Conservation (phyloP, 2,797 vertebrate species). For the Periophthalmus magnuspinnatus region DNA sequence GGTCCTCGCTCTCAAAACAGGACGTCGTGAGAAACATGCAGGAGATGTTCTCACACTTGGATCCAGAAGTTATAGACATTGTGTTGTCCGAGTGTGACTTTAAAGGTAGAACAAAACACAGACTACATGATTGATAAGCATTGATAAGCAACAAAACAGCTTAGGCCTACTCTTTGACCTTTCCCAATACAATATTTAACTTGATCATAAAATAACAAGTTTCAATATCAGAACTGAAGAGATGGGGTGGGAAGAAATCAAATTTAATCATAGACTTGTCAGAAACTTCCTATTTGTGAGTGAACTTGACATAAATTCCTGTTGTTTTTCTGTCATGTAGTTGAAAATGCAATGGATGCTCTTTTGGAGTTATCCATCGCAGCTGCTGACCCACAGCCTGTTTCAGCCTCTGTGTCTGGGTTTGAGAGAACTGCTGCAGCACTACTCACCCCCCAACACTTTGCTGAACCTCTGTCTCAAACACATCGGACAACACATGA, state of each 20-base stretch:
- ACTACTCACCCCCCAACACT: conserved; percentile 58
- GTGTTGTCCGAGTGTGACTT: conserved; percentile 95
- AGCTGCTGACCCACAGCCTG: conserved; percentile 70
- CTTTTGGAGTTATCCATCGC: conserved; percentile 90
- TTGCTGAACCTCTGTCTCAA: conserved; percentile 29
- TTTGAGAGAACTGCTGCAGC: conserved; percentile 81
- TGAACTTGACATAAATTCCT: not conserved
- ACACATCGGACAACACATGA: conserved; percentile 1
- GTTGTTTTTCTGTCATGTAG: conserved; percentile 66
- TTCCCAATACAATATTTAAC: not conserved
- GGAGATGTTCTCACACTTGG: conserved; percentile 95
- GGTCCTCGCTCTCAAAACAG: conserved; percentile 58
- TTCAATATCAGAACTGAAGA: not conserved
- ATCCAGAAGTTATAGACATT: conserved; percentile 91
- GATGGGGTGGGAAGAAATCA: not conserved
- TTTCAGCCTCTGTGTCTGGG: conserved; percentile 63
- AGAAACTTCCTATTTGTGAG: not conserved
- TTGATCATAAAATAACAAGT: not conserved
- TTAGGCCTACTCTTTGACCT: not conserved
- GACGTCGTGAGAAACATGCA: conserved; percentile 83
- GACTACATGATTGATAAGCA: not conserved
- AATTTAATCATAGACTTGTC: too few species aligned
- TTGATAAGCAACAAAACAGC: not conserved
- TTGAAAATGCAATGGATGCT: conserved; percentile 93
- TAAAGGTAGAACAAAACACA: conserved; percentile 82